Evolutionary conservation across 2,797 vertebrate species (phyloP), one percentile per base, ranked within the genome.

Genomic region (Rhinogobio ventralis): DNA sequence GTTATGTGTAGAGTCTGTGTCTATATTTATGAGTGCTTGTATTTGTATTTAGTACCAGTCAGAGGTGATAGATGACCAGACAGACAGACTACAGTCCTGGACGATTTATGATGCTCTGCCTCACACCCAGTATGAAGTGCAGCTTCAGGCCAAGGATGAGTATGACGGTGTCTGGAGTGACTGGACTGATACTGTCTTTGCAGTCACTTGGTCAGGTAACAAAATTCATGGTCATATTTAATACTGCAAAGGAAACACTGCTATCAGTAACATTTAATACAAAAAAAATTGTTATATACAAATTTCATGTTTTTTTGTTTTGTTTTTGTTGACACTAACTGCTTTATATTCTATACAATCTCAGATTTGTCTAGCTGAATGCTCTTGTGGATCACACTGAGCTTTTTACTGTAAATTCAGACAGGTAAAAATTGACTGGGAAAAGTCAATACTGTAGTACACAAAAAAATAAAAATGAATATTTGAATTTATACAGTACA

Each of bases 131-230:
- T 97, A 99, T 0, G 36, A 88, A 85, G 92, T 98, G 30, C 92
- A 95, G 87, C 87, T 99, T 51, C 92, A 95, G 55, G 92, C 94
- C 0, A 95, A 79, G 82, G 96, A 98, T 0, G 96, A 98, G 68
- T 97, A 93, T 0, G 92, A 94, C 0, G 97, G 96, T 0, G 0
- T 13, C 0, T 99, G 97, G 97, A 98, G 98, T 0, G 91, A 94
- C 5, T 99, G 98, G 98, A 97, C 95, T 85, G 14, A 0, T 0
- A 92, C 94, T 46, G 92, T 90, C 0, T 79, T 33, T 6, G 95
- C 89, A 55, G 84, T 68, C 25, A 96, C 96, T 0, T 98, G 97
- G 97, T 94, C 88, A 94, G 96, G 97, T 96, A 90, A 82, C 20
- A 20, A 77, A 49, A 87, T 33, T 11, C 10, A 46, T 62, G 7